Percentiles rank a stretch among this genome's conserved stretches.
Evolutionary conservation across 2,797 vertebrate species (phyloP).

Genomic region (Botia almorhae): DNA sequence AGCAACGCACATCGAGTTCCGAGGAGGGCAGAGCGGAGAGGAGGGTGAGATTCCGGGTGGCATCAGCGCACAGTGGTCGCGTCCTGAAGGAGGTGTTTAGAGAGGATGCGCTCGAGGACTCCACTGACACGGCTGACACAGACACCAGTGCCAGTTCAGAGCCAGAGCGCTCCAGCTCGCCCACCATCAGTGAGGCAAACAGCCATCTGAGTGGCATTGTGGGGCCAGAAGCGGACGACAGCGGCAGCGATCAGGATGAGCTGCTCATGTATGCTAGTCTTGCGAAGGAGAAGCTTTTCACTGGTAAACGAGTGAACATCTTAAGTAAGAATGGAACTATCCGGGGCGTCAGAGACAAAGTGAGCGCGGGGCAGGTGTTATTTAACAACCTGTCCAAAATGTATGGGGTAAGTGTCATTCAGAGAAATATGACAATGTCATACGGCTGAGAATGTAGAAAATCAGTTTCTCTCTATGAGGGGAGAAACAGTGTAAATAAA

Average conservation of each 20-base stretch:
- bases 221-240: slow-evolving; percentile 74
- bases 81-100: slow-evolving; percentile 92
- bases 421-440: neutral
- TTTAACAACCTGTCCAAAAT: slow-evolving; percentile 92
- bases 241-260: slow-evolving; percentile 83
- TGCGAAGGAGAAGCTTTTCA: slow-evolving; percentile 86
- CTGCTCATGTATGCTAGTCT: slow-evolving; percentile 88
- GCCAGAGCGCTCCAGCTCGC: slow-evolving; percentile 74
- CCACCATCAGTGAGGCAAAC: slow-evolving; percentile 78
- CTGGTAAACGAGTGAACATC: slow-evolving; percentile 91
- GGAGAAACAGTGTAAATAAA: no score
- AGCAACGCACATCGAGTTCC: slow-evolving; percentile 72
- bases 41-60: slow-evolving; percentile 92
- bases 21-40: slow-evolving; percentile 76
- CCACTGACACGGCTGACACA: slow-evolving; percentile 85
- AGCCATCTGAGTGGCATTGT: slow-evolving; percentile 82
- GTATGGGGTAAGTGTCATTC: slow-evolving; percentile 83
- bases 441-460: no score
- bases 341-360: slow-evolving; percentile 96
- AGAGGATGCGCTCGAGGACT: slow-evolving; percentile 78
- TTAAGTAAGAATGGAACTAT: slow-evolving; percentile 98
- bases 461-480: no score
- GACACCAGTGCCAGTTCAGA: slow-evolving; percentile 84
- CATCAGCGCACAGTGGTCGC: slow-evolving; percentile 92
- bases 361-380: slow-evolving; percentile 97